Evolutionary conservation across 2,113 vertebrate genomes (phyloP), one percentile per base, ranked within the genome.

Genomic region (Chrysochloris asiatica): DNA sequence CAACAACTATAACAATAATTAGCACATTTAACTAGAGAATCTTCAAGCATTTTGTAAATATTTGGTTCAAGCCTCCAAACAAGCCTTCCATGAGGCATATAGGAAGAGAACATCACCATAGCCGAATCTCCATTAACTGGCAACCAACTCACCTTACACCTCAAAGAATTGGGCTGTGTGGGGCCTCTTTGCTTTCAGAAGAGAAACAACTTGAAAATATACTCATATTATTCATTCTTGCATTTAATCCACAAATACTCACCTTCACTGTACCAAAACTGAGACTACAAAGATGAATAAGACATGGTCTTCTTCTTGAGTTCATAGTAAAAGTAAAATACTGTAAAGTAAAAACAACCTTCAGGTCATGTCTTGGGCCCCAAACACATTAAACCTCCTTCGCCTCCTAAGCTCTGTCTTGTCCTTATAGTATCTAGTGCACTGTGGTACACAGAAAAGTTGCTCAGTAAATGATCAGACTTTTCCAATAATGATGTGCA

Each of bases 21-120:
- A 83, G 50, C 56, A 88, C 36, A 90, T 88, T 79, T 79, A 90
- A 79, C 26, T 80, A 41, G 22, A 72, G 50, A 94, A 48, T 88
- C 75, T 83, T 14, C 82, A 95, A 89, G 79, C 33, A 78, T 79
- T 86, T 92, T 72, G 17, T 13, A 91, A 81, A 90, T 92, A 89
- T 91, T 86, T 92, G 36, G 16, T 89, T 95, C 45, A 93, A 94
- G 73, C 16, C 47, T 86, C 54, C 78, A 71, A 93, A 83, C 4
- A 48, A 83, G 24, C 6, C 21, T 21, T 90, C 16, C 30, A 75
- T 45, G 13, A 92, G 21, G 47, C 33, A 71, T 79, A 28, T 86
- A 90, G 17, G 11, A 93, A 90, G 28, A 83, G 36, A 38, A 86
- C 45, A 78, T 38, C 50, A n/a, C 33, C 24, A 59, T 12, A 89